Conservation (phyloP, 2,888 invertebrate species). For the Chrysolina americana region DNA sequence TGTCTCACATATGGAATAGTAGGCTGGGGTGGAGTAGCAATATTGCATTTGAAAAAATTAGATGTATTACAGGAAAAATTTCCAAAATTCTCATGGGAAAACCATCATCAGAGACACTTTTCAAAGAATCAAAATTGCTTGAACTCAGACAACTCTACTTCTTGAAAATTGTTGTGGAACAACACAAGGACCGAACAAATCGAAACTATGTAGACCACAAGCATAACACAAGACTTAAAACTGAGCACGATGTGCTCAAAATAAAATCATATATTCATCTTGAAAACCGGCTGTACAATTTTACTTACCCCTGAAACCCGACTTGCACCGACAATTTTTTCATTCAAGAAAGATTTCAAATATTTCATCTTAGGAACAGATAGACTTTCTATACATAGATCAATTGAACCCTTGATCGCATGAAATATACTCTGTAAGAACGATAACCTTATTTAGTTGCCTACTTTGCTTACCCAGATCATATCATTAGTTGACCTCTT, state of each 20-base stretch:
- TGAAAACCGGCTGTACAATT: conserved; percentile 18
- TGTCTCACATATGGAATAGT: no score
- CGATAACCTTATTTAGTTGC: neutral
- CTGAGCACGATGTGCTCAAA: neutral
- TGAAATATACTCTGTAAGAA: neutral
- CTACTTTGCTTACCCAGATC: no score
- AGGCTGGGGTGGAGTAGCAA: no score
- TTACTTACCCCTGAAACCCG: conserved; percentile 10
- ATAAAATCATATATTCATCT: conserved; percentile 4
- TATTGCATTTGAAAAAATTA: no score
- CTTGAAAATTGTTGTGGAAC: conserved; percentile 5
- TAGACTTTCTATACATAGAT: neutral
- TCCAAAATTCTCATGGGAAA: no score
- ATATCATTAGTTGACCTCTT: no score
- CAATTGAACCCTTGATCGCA: neutral
- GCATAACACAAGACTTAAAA: conserved; percentile 1
- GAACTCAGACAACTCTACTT: conserved; percentile 3
- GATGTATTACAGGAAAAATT: no score
- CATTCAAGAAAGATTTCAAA: conserved; percentile 13
- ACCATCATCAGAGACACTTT: no score
- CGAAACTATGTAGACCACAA: conserved; percentile 1
- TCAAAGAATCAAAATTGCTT: no score
- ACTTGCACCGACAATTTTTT: conserved; percentile 15
- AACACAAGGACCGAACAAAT: neutral
- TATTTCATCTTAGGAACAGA: conserved; percentile 8